Evolutionary conservation across 2,113 vertebrate species (phyloP).

Genomic region (Leucosticte australis): DNA sequence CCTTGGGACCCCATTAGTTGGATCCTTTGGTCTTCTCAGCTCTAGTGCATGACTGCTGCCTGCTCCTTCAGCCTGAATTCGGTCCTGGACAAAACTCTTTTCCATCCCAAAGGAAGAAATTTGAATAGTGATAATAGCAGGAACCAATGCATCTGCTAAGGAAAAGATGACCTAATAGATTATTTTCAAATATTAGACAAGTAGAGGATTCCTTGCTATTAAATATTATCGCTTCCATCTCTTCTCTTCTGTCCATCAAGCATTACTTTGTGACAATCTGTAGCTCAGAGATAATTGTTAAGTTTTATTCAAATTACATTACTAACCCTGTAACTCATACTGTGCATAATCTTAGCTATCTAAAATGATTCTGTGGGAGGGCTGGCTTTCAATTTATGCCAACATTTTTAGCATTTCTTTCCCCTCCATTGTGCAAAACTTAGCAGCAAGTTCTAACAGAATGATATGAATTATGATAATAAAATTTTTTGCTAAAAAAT

Average conservation of each 20-base stretch:
- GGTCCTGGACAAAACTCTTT: not conserved
- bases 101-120: not conserved
- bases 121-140: not conserved
- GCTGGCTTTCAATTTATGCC: not conserved
- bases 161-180: not conserved
- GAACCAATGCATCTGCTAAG: not conserved
- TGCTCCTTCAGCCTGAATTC: not conserved
- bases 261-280: not conserved
- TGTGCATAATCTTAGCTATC: not conserved
- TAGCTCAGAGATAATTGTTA: not conserved
- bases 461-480: not conserved
- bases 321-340: not conserved
- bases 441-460: not conserved
- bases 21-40: not conserved
- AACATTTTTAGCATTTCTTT: not conserved
- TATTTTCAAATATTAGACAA: constrained; percentile 50
- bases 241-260: not conserved
- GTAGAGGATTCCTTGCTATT: constrained; percentile 5
- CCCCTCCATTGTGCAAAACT: not conserved
- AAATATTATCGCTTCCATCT: not conserved
- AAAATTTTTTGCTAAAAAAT: not conserved
- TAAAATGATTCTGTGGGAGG: constrained; percentile 35
- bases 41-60: fast-evolving
- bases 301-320: constrained; percentile 9
- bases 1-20: not conserved